Evolutionary conservation across 2,888 invertebrate species (phyloP).

Genomic region (Iselma pallidipennis): DNA sequence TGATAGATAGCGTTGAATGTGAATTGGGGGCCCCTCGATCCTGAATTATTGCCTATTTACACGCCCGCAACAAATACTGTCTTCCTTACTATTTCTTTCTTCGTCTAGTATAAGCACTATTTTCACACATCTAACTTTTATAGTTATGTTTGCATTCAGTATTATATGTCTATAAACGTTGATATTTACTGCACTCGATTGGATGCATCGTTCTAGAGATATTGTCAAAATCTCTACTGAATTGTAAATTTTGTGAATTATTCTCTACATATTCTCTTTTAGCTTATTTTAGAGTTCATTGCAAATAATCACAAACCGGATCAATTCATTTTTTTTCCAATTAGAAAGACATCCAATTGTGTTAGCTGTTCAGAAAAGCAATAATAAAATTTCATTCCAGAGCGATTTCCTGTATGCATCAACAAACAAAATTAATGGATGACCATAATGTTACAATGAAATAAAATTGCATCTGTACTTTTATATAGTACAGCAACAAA

Average conservation of each 20-base stretch:
- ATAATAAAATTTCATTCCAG: neutral
- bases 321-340: neutral
- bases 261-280: too few relatives aligned
- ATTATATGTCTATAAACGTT: too few relatives aligned
- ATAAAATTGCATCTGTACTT: neutral
- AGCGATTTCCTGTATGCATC: neutral
- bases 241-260: too few relatives aligned
- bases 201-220: too few relatives aligned
- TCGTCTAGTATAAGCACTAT: neutral
- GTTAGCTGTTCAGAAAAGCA: neutral
- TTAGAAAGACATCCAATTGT: neutral
- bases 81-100: slow-evolving; percentile 18
- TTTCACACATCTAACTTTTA: neutral
- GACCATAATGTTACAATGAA: neutral
- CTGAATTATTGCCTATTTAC: slow-evolving; percentile 47
- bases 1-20: slow-evolving; percentile 47
- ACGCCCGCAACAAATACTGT: slow-evolving; percentile 44
- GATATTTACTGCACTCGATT: too few relatives aligned
- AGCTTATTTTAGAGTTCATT: too few relatives aligned
- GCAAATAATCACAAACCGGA: neutral
- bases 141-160: neutral
- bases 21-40: slow-evolving; percentile 44
- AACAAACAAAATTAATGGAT: neutral
- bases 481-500: neutral
- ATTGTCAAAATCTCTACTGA: too few relatives aligned